Conservation (phyloP, 2,113 vertebrate species). For the Myotis brandtii region DNA sequence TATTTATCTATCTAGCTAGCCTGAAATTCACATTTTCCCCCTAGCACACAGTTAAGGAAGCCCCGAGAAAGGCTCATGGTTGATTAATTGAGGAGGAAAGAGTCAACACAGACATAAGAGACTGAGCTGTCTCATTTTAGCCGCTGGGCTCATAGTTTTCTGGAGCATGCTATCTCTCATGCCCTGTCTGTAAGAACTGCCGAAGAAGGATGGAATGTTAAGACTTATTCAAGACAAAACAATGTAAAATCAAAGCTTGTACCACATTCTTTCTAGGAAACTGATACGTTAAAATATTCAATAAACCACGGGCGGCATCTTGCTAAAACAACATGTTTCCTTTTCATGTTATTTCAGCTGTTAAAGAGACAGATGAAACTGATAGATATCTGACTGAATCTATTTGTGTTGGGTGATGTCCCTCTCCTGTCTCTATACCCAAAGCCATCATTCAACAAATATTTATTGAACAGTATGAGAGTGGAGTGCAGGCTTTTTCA, state of each 20-base stretch:
- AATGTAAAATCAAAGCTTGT: conserved; percentile 26
- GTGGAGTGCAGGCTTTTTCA: not conserved
- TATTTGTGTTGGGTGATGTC: conserved; percentile 58
- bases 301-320: not conserved
- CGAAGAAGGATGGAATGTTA: not conserved
- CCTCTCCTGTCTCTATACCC: not conserved
- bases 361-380: conserved; percentile 53
- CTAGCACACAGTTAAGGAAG: not conserved
- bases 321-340: conserved; percentile 59
- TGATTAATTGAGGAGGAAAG: conserved; percentile 12
- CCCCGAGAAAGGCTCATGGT: not conserved
- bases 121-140: not conserved
- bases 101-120: not conserved
- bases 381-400: conserved; percentile 40
- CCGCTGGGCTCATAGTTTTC: not conserved
- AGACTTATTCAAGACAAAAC: conserved; percentile 28
- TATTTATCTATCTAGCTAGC: not conserved
- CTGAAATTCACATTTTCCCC: not conserved
- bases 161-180: not conserved
- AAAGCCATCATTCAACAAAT: conserved; percentile 12
- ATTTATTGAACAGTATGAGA: not conserved
- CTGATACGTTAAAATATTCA: conserved; percentile 37
- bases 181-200: not conserved
- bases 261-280: conserved; percentile 57
- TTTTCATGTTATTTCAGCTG: conserved; percentile 75